These are phyloP conservation scores for Psylliodes chrysocephalus DNA, from an alignment of 2,888 invertebrate genomes.

Conservation along the genomic window DNA sequence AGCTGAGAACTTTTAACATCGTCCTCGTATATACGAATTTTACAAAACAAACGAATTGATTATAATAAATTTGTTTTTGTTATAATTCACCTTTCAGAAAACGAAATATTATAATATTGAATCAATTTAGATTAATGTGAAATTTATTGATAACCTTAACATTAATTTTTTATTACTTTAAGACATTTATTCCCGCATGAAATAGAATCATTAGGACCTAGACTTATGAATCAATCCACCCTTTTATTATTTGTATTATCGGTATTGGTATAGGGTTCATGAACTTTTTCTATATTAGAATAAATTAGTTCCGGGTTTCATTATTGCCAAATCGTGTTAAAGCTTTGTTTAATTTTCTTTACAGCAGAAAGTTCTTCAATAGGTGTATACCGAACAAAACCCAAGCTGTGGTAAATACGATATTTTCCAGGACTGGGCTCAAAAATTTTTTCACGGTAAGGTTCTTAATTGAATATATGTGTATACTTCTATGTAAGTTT, in stretches of 20 bases:
- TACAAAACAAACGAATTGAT: too few relatives aligned
- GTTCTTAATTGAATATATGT: too few relatives aligned
- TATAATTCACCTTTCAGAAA: too few relatives aligned
- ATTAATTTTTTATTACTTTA: neutral
- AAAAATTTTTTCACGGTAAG: conserved; percentile 66
- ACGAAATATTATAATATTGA: too few relatives aligned
- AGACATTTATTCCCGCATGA: too few relatives aligned
- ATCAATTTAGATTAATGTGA: conserved; percentile 1
- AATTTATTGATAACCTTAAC: neutral
- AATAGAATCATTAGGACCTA: too few relatives aligned
- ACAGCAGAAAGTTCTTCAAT: conserved; percentile 66
- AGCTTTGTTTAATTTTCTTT: conserved; percentile 47
- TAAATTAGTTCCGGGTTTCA: neutral
- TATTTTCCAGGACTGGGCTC: conserved; percentile 66
- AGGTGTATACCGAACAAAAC: conserved; percentile 66
- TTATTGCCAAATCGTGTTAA: neutral
- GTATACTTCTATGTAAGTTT: too few relatives aligned
- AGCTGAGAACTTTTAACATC: too few relatives aligned
- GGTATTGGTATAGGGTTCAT: conserved; percentile 1
- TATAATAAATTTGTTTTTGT: too few relatives aligned
- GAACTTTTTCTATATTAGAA: neutral
- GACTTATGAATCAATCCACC: too few relatives aligned
- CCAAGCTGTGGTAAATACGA: conserved; percentile 60
- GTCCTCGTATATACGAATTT: too few relatives aligned
- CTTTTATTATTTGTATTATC: too few relatives aligned